These are phyloP conservation scores for Seira ritae DNA, from an alignment of 2,888 invertebrate genomes.

Conservation along the genomic window DNA sequence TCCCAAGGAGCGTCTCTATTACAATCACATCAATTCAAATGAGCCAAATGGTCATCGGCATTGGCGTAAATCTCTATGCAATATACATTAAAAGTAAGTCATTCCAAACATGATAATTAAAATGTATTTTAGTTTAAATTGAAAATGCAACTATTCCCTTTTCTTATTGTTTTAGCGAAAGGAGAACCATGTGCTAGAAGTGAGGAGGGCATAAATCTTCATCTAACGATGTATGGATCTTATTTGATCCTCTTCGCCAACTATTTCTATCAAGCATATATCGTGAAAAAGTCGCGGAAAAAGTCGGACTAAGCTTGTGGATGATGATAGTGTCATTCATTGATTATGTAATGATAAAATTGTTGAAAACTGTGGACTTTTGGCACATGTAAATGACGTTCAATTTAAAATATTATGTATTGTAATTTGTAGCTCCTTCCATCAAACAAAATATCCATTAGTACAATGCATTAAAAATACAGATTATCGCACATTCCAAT, in stretches of 20 bases:
- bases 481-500: too few species aligned
- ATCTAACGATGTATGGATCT: constrained; percentile 63
- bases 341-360: too few species aligned
- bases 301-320: constrained; percentile 29
- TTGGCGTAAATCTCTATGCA: constrained; percentile 49
- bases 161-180: constrained; percentile 40
- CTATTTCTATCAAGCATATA: constrained; percentile 62
- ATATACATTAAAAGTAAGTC: constrained; percentile 54
- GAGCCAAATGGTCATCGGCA: constrained; percentile 60
- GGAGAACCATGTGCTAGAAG: constrained; percentile 58
- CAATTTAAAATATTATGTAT: too few species aligned
- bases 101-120: neutral
- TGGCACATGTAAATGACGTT: too few species aligned
- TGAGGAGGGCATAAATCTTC: constrained; percentile 55
- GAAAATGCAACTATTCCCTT: too few species aligned
- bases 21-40: constrained; percentile 54
- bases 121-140: constrained; percentile 8
- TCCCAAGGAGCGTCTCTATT: constrained; percentile 52
- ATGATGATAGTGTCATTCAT: too few species aligned
- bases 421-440: too few species aligned
- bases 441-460: too few species aligned
- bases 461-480: too few species aligned
- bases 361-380: too few species aligned
- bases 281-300: constrained; percentile 44
- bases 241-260: constrained; percentile 66